These are phyloP conservation scores for Nothobranchius furzeri DNA, from an alignment of 2,113 vertebrate genomes.

Conservation along the genomic window DNA sequence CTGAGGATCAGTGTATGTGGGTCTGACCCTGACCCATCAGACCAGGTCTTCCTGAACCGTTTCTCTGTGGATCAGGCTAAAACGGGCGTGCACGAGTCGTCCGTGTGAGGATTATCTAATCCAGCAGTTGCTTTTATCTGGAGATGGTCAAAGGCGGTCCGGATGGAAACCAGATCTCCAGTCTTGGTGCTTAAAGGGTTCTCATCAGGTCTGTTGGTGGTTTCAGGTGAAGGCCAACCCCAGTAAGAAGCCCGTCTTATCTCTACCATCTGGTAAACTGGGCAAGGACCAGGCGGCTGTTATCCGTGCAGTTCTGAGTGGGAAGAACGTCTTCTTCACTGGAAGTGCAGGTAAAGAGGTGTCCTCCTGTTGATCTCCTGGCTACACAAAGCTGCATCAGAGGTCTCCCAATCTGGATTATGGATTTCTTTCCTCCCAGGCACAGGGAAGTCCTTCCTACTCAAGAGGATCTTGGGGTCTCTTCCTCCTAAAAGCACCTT, in stretches of 20 bases:
- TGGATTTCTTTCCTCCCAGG: conserved; percentile 69
- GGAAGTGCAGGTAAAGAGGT: conserved; percentile 88
- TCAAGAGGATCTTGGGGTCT: conserved; percentile 92
- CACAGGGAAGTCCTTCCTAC: conserved; percentile 94
- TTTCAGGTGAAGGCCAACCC: conserved; percentile 78
- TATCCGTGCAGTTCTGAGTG: conserved; percentile 82
- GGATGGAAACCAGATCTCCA: too few species aligned
- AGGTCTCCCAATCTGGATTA: too few species aligned
- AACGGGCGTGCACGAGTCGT: too few species aligned
- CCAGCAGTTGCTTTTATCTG: too few species aligned
- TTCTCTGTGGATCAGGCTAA: too few species aligned
- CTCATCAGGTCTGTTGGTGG: background rate
- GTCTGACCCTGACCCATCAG: too few species aligned
- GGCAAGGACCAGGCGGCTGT: conserved; percentile 89
- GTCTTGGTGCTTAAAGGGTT: background rate
- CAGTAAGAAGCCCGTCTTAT: conserved; percentile 76
- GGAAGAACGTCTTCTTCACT: conserved; percentile 95
- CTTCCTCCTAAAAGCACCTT: conserved; percentile 92
- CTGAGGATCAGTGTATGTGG: too few species aligned
- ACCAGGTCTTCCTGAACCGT: too few species aligned
- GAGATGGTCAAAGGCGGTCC: too few species aligned
- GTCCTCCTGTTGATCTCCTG: too few species aligned
- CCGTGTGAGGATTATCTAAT: too few species aligned
- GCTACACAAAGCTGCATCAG: too few species aligned
- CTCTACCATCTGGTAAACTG: conserved; percentile 78